phyloP scores from a whole-genome alignment of 1,140 invertebrate species.

The Pararge aegeria region DNA sequence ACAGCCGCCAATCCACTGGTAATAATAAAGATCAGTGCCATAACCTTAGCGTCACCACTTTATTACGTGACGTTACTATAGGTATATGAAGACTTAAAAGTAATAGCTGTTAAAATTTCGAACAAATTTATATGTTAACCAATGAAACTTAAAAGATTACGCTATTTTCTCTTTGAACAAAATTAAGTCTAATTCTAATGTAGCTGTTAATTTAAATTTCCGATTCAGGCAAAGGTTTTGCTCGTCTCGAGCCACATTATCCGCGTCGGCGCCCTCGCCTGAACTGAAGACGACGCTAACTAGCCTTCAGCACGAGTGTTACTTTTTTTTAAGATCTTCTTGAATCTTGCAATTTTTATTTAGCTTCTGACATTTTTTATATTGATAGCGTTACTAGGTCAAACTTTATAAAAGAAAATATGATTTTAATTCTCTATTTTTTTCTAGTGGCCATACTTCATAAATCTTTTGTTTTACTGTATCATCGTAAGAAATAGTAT shows the following conservation, averaged over 20 bases:
- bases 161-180: too few relatives aligned
- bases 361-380: not conserved
- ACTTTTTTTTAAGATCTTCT: slow-evolving; percentile 13
- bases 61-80: too few relatives aligned
- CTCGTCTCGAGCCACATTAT: slow-evolving; percentile 2
- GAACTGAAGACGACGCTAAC: not conserved
- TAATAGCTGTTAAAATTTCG: too few relatives aligned
- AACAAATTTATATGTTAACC: too few relatives aligned
- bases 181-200: not conserved
- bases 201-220: not conserved
- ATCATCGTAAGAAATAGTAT: too few relatives aligned
- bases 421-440: not conserved
- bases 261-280: slow-evolving; percentile 4
- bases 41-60: too few relatives aligned
- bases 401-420: slow-evolving; percentile 1
- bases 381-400: slow-evolving; percentile 1
- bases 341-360: slow-evolving; percentile 4
- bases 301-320: slow-evolving; percentile 19
- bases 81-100: too few relatives aligned
- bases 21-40: too few relatives aligned
- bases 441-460: not conserved
- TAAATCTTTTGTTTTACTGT: too few relatives aligned
- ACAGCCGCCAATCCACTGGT: too few relatives aligned
- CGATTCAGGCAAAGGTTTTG: not conserved
- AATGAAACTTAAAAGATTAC: too few relatives aligned